Evolutionary conservation across 2,888 invertebrate genomes (phyloP), one percentile per base, ranked within the genome.

Genomic region (Polydrusus cervinus): DNA sequence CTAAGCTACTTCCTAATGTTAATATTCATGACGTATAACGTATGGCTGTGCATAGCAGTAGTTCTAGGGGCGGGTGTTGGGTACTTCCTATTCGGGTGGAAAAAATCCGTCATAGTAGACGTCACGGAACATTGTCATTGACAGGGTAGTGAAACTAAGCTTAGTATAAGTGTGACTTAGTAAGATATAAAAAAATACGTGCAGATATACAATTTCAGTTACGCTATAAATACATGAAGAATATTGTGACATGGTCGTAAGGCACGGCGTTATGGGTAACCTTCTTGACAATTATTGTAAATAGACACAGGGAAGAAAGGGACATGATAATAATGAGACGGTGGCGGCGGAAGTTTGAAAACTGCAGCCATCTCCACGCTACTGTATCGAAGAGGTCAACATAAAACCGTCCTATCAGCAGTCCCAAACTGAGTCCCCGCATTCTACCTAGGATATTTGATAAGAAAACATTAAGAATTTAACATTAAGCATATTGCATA

Each of bases 21-120:
- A 86, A 95, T 97, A 81, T 97, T 98, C 86, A 98, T 98, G 98
- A 97, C 97, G 0, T 98, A 96, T 90, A 98, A 98, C 85, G 93
- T 94, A 16, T 98, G 97, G 96, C 90, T 98, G 74, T 97, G 97
- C 86, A 86, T 95, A 61, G 95, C 97, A 0, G 95, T 97, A 0
- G 94, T 97, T 0, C 85, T 95, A 10, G 98, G 98, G 51, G 95
- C 97, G 1, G 96, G 95, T 0, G 90, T 94, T 11, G 98, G 98
- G 20, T 98, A 97, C 88, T 98, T 98, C 88, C 89, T 97, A 51
- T 98, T 98, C 85, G 97, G 97, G 71, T 97, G 97, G 97, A 95
- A 95, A 84, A 97, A 97, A 87, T 95, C 96, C 0, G 94, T 97
- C 13, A 94, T 96, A 66, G 96, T 97, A 2, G 97, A 97, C 86